A percentile compares a stretch with the other conserved stretches of the same genome.
Evolutionary conservation across 1,140 invertebrate genomes (phyloP).

Genomic region (Dendrolimus punctatus): DNA sequence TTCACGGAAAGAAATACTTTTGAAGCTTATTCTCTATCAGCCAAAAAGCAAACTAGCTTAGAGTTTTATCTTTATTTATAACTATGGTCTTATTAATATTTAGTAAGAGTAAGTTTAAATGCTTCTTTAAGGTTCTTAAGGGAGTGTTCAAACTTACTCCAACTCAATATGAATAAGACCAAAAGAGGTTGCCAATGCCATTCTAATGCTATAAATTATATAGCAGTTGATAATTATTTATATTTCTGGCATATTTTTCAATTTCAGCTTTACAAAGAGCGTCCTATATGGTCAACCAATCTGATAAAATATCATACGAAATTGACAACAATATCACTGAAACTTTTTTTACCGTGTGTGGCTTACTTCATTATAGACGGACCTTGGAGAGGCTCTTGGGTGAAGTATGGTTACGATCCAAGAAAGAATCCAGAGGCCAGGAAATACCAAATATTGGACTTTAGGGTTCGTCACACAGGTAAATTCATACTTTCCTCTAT

Average conservation of each 20-base stretch:
- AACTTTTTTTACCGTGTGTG: slow-evolving; percentile 84
- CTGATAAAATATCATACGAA: slow-evolving; percentile 79
- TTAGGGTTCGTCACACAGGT: slow-evolving; percentile 81
- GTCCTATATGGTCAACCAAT: slow-evolving; percentile 90
- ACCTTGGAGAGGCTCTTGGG: slow-evolving; percentile 91
- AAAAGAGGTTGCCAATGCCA: no score
- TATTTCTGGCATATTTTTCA: slow-evolving; percentile 4
- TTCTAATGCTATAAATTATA: no score
- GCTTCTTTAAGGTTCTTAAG: no score
- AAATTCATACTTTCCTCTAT: slow-evolving; percentile 15
- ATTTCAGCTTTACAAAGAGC: slow-evolving; percentile 79
- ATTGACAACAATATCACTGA: slow-evolving; percentile 77
- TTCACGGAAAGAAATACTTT: no score
- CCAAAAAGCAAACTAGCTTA: no score
- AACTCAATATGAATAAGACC: no score
- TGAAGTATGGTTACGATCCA: slow-evolving; percentile 90
- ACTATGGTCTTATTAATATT: no score
- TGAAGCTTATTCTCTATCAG: no score
- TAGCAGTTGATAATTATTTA: background rate
- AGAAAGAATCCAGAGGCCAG: slow-evolving; percentile 82
- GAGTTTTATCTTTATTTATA: no score
- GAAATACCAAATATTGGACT: slow-evolving; percentile 91
- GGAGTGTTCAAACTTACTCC: no score
- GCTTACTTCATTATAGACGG: slow-evolving; percentile 90
- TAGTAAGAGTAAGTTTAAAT: no score